Evolutionary conservation across 2,888 invertebrate species (phyloP).

Genomic region (Zhengitettix transpicula): DNA sequence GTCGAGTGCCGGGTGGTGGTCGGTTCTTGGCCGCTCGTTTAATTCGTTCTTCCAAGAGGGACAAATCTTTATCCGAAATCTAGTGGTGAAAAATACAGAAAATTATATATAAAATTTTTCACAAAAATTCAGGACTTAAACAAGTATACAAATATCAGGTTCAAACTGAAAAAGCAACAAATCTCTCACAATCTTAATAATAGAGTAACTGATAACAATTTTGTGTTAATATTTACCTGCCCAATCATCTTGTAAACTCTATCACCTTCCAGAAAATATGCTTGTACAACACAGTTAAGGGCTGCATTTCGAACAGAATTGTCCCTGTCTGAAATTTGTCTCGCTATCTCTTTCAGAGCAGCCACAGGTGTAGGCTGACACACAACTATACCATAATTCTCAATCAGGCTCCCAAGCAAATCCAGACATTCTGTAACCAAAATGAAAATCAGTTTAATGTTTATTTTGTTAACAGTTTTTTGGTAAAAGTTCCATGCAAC

Average conservation of each 20-base stretch:
- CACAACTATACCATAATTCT: conserved; percentile 66
- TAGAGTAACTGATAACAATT: no score
- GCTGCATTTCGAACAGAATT: conserved; percentile 92
- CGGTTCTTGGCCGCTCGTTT: conserved; percentile 62
- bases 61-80: conserved; percentile 88
- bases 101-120: not conserved
- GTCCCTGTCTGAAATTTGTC: conserved; percentile 90
- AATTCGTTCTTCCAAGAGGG: conserved; percentile 87
- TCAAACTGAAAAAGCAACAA: no score
- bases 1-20: conserved; percentile 25
- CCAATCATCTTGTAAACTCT: conserved; percentile 82
- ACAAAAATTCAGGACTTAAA: no score
- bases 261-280: conserved; percentile 82
- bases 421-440: conserved; percentile 66
- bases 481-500: not conserved
- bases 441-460: not conserved
- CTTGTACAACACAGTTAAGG: conserved; percentile 81
- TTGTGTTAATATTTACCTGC: conserved; percentile 35
- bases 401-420: conserved; percentile 72
- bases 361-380: conserved; percentile 65
- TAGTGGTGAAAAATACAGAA: conserved; percentile 20
- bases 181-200: no score
- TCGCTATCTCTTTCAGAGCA: conserved; percentile 78
- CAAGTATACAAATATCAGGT: no score
- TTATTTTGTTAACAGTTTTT: not conserved